phyloP scores from a whole-genome alignment of 2,888 invertebrate genomes.

The Odontomyia ornata region DNA sequence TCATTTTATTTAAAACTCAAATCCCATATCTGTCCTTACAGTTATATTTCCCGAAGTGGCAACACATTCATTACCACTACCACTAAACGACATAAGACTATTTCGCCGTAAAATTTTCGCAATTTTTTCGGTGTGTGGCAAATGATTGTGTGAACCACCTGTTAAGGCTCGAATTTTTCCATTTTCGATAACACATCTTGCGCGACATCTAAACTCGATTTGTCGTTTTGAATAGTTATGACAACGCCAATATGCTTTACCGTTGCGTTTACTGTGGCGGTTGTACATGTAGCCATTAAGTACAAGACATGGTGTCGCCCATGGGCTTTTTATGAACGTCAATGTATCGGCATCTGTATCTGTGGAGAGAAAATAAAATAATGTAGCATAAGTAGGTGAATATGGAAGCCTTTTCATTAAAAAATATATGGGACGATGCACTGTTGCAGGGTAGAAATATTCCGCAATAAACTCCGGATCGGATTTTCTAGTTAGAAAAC shows the following conservation, averaged over 20 bases:
- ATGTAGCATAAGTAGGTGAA: too few species aligned
- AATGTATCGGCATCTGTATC: conserved; percentile 50
- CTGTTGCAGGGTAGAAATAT: too few species aligned
- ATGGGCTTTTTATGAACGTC: conserved; percentile 63
- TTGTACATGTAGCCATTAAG: conserved; percentile 62
- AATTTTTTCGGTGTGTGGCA: conserved; percentile 63
- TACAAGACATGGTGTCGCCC: conserved; percentile 64
- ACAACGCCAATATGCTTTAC: conserved; percentile 64
- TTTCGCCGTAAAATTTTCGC: conserved; percentile 61
- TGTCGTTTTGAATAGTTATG: conserved; percentile 64
- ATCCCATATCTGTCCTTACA: neutral
- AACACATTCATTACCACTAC: neutral
- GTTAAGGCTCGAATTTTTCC: conserved; percentile 61
- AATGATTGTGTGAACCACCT: conserved; percentile 63
- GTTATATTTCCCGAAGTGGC: neutral
- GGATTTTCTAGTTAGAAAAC: too few species aligned
- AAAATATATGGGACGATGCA: too few species aligned
- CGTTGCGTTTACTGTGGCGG: conserved; percentile 63
- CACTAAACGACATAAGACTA: conserved; percentile 18
- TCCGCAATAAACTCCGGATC: too few species aligned
- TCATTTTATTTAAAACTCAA: conserved; percentile 18
- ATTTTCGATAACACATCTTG: conserved; percentile 63
- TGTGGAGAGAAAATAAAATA: conserved; percentile 14
- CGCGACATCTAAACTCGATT: conserved; percentile 61
- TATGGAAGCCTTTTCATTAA: too few species aligned